Evolutionary conservation across 2,888 invertebrate species (phyloP), one percentile per base, ranked within the genome.

Genomic region (Pardosa pseudoannulata): DNA sequence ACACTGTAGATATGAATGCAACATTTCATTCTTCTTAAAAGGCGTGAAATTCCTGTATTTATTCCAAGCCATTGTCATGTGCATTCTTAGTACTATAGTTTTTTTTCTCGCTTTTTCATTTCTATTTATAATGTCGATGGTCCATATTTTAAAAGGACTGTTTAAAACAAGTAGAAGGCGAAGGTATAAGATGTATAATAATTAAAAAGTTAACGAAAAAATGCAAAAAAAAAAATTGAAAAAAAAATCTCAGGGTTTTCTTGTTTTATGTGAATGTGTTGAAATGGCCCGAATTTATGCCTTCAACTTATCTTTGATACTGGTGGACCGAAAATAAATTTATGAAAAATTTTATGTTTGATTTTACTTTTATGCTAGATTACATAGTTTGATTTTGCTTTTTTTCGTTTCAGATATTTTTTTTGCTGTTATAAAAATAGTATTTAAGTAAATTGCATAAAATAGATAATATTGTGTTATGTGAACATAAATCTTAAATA

Each of bases 231-330:
- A 62, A 82, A 75, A 71, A 56, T 62, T 36, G 67, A 76, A 56
- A 79, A n/a, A n/a, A 72, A 86, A 71, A 79, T 74, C 80, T 80
- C 80, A 80, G 80, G 87, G 87, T 87, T 87, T 80, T 76, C 76
- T 80, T 80, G 75, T 87, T 75, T 87, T 87, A 36, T 36, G 87
- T 87, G 80, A 76, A 65, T 87, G 87, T 87, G 79, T 87, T 75
- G 87, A 50, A 75, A 71, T 39, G 74, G 65, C 62, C 79, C 85
- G 73, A 75, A 74, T 75, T 80, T 74, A 64, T 86, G 86, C 87
- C 85, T 86, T 86, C 39, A 62, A 46, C 70, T 32, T 16, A 19
- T 41, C 29, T 64, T 67, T 62, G 31, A 70, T 32, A 27, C 39
- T 31, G 11, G n/a, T 70, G 62, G 5, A 32, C 5, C 29, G 29